A percentile compares a stretch with the other conserved stretches of the same genome.
Evolutionary conservation across 1,140 invertebrate species (phyloP).

Genomic region (Penaeus japonicus): DNA sequence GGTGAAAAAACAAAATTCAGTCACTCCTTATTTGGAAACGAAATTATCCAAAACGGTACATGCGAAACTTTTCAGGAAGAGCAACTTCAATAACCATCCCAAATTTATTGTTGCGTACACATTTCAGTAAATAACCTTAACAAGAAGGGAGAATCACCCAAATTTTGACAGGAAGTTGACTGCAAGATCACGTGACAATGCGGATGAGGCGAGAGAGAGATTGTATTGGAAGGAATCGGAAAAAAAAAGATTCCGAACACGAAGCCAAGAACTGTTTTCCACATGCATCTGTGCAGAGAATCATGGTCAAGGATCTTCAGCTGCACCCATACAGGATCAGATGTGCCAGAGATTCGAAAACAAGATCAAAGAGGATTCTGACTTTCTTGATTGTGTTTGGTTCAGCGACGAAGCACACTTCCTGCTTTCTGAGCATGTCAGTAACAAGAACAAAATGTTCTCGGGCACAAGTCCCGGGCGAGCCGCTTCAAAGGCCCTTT

Average conservation of each 20-base stretch:
- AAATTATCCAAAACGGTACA: conserved; percentile 18
- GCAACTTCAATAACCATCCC: conserved; percentile 11
- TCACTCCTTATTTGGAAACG: not conserved
- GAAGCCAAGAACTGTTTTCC: too few species aligned
- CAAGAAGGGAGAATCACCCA: not conserved
- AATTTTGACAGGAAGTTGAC: not conserved
- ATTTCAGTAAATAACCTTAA: conserved; percentile 22
- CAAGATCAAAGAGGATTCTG: not conserved
- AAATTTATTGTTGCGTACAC: not conserved
- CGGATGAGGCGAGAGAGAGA: not conserved
- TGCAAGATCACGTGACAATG: not conserved
- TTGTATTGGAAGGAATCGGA: not conserved
- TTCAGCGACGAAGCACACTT: conserved; percentile 18
- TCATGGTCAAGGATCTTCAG: too few species aligned
- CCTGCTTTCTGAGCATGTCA: conserved; percentile 22
- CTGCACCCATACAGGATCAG: not conserved
- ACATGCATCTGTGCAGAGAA: too few species aligned
- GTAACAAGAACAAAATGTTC: conserved; percentile 2
- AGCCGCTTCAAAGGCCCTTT: conserved; percentile 15
- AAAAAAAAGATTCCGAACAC: not conserved
- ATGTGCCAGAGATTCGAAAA: not conserved
- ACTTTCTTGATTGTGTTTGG: not conserved
- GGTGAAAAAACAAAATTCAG: not conserved
- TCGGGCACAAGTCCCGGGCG: not conserved
- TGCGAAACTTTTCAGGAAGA: conserved; percentile 1